Conservation (phyloP, 1,140 invertebrate species). For the Laupala kohalensis region DNA sequence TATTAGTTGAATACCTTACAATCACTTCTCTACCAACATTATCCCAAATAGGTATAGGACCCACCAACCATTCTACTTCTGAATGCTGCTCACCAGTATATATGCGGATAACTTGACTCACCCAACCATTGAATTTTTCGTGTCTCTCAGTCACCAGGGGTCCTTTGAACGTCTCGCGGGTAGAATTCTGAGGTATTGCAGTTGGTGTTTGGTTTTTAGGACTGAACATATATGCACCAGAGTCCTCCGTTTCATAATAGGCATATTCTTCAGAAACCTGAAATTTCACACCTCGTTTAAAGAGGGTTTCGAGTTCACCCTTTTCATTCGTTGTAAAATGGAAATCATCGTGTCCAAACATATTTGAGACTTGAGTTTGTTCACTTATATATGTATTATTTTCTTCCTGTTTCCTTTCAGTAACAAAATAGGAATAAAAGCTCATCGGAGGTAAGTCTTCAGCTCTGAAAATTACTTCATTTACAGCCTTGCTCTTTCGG, state of each 20-base stretch:
- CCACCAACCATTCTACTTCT: conserved; percentile 88
- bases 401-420: conserved; percentile 14
- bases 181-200: conserved; percentile 19
- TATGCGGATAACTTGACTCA: conserved; percentile 46
- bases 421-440: conserved; percentile 25
- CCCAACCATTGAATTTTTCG: conserved; percentile 43
- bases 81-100: conserved; percentile 46
- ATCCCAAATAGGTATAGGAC: conserved; percentile 65
- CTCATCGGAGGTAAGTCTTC: conserved; percentile 31
- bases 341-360: not conserved
- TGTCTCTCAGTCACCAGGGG: conserved; percentile 47
- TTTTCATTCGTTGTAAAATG: not conserved
- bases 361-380: conserved; percentile 5
- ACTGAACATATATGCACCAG: conserved; percentile 52
- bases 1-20: conserved; percentile 15
- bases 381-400: conserved; percentile 10
- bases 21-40: conserved; percentile 44
- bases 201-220: conserved; percentile 30
- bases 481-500: conserved; percentile 33
- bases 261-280: conserved; percentile 30
- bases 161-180: conserved; percentile 29
- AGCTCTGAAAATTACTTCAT: conserved; percentile 34
- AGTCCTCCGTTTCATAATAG: conserved; percentile 44
- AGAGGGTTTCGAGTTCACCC: conserved; percentile 19
- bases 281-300: conserved; percentile 24